Conservation (phyloP, 2,113 vertebrate genomes). For the Helogale parvula region DNA sequence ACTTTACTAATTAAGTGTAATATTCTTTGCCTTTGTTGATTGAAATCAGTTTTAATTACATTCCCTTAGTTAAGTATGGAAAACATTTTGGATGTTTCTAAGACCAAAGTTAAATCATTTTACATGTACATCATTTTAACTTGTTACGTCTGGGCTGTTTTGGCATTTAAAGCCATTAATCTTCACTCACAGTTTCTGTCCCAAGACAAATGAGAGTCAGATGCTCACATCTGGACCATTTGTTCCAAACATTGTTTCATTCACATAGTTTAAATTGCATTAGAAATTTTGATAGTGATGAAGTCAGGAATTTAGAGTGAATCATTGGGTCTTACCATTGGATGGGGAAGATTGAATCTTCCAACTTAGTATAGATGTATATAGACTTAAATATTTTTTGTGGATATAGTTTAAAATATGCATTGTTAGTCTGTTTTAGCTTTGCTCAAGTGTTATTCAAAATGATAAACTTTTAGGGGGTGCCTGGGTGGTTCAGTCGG, state of each 20-base stretch:
- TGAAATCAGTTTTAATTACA: conserved; percentile 55
- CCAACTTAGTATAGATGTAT: conserved; percentile 49
- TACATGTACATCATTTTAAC: conserved; percentile 52
- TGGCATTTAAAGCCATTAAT: conserved; percentile 73
- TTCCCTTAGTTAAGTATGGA: conserved; percentile 11
- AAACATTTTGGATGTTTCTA: conserved; percentile 45
- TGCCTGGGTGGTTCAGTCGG: too few species aligned
- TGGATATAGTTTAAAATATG: conserved; percentile 67
- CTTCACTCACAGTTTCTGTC: conserved; percentile 80
- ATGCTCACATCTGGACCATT: conserved; percentile 84
- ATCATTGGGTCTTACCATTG: not conserved
- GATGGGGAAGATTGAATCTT: not conserved
- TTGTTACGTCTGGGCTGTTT: conserved; percentile 73
- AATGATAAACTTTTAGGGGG: conserved; percentile 57
- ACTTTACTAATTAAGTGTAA: conserved; percentile 22
- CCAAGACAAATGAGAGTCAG: conserved; percentile 79
- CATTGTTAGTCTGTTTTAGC: conserved; percentile 32
- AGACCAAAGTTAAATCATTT: conserved; percentile 57
- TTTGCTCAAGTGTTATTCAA: conserved; percentile 63
- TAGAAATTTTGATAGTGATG: conserved; percentile 56
- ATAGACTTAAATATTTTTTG: conserved; percentile 54
- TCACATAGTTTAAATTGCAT: conserved; percentile 57
- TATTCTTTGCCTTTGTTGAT: conserved; percentile 39
- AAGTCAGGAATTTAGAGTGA: conserved; percentile 47
- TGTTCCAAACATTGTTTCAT: conserved; percentile 62